Percentiles rank a stretch among this genome's conserved stretches.
These are phyloP conservation scores for Drymonia ruficornis DNA, from an alignment of 2,888 invertebrate genomes.

Conservation along the genomic window DNA sequence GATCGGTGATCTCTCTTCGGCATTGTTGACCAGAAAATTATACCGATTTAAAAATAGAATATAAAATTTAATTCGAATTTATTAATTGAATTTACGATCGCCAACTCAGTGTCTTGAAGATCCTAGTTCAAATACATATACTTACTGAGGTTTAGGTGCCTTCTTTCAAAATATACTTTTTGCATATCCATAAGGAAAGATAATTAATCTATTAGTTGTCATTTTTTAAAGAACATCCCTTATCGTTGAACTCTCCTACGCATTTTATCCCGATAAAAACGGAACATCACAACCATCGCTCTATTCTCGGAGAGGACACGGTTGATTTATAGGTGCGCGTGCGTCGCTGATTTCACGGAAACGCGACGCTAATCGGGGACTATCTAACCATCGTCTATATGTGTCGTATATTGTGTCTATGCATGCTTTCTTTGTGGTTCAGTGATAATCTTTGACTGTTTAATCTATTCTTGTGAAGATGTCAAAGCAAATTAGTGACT, in stretches of 20 bases:
- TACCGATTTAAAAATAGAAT: no score
- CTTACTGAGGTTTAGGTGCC: no score
- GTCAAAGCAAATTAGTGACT: neutral
- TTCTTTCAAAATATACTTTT: no score
- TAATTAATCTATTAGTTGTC: no score
- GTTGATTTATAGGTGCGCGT: constrained; percentile 55
- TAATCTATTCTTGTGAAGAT: constrained; percentile 5
- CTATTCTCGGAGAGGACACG: constrained; percentile 51
- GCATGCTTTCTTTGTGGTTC: constrained; percentile 4
- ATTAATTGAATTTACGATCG: no score
- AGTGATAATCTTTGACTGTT: constrained; percentile 2
- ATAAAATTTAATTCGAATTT: no score
- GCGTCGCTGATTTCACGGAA: constrained; percentile 51
- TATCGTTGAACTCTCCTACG: neutral
- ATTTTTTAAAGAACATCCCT: no score
- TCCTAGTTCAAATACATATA: no score
- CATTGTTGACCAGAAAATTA: no score
- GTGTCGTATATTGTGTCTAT: neutral
- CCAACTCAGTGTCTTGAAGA: no score
- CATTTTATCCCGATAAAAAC: constrained; percentile 19
- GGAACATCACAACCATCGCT: constrained; percentile 33
- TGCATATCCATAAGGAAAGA: no score
- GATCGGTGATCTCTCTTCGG: neutral
- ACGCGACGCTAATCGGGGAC: constrained; percentile 34
- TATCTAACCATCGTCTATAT: constrained; percentile 5